Base-by-base conservation (phyloP, 2,797 vertebrate genomes). In the Poeciliopsis turneri region DNA sequence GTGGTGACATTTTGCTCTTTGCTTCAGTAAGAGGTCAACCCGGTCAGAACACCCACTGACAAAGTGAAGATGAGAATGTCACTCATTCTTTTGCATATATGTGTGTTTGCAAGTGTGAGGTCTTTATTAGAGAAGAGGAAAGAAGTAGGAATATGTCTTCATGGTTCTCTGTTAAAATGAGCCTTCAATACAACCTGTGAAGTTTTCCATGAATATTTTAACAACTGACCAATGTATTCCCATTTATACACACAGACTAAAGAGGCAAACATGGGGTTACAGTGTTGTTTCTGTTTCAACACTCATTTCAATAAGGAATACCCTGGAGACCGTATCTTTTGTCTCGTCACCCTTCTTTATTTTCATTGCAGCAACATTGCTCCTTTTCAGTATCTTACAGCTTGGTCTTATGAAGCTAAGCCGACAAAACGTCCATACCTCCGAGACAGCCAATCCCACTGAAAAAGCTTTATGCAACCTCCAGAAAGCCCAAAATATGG, bases 21-120 rank as follows among this genome's bases (percentile, higher is more conserved):
- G 75, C 89, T 87, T 93, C 88, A 93, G 80, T 82, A 70, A 79
- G 86, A 82, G 92, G 91, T 93, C 92, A 92, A 81, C 77, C 76
- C 10, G 84, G 72, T 84, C 75, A 79, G 90, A 92, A 88, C 90
- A 80, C 90, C 89, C 89, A 89, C 89, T 66, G 85, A 83, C 90
- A 83, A 80, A 87, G 84, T 25, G 0, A 33, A 10, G 80, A 83
- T 76, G 80, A 86, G 80, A 84, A 88, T 85, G 47, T 91, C 81
- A 85, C 28, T 73, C 72, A 2, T 33, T 18, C 30, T 64, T 45
- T 11, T 73, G 28, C 33, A 59, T 23, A 53, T 64, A 70, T 9
- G 2, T 75, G 72, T 23, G 23, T 69, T 36, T 43, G 68, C 25
- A 28, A 46, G 25, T 45, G 41, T 45, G 13, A 23, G 41, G 25